Evolutionary conservation across 2,797 vertebrate species (phyloP).

Genomic region (Poeciliopsis turneri): DNA sequence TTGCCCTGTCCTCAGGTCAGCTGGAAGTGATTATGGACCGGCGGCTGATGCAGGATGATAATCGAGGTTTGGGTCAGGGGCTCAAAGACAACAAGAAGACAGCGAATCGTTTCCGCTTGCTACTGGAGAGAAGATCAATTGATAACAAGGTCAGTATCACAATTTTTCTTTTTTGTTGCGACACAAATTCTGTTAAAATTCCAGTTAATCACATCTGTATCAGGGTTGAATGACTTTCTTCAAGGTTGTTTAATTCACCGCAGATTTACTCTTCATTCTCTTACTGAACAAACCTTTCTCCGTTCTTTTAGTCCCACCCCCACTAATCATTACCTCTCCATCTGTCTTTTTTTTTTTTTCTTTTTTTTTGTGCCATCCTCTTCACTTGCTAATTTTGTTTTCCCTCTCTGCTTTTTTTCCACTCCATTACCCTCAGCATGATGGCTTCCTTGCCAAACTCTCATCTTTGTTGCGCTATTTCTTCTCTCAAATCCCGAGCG

Average conservation of each 20-base stretch:
- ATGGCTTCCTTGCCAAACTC: conserved; percentile 88
- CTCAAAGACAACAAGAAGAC: conserved; percentile 97
- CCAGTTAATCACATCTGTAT: neutral
- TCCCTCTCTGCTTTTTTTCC: conserved; percentile 48
- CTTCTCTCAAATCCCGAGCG: conserved; percentile 81
- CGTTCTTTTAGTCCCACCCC: conserved; percentile 20
- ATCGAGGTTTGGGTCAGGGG: conserved; percentile 95
- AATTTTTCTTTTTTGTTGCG: neutral
- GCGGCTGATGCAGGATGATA: conserved; percentile 97
- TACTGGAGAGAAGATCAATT: conserved; percentile 85
- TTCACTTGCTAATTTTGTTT: conserved; percentile 48
- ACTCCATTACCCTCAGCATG: conserved; percentile 80
- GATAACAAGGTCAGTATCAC: conserved; percentile 83
- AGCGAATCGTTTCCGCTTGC: conserved; percentile 91
- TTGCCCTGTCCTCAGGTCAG: conserved; percentile 83
- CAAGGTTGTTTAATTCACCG: conserved; percentile 8
- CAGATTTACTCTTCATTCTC: conserved; percentile 30
- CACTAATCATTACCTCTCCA: conserved; percentile 41
- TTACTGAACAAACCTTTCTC: conserved; percentile 36
- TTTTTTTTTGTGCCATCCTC: conserved; percentile 20
- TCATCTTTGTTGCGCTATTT: conserved; percentile 85
- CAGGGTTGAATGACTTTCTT: conserved; percentile 7
- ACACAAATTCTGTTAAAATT: neutral
- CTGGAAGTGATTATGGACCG: conserved; percentile 97
- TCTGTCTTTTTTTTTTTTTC: conserved; percentile 43